Evolutionary conservation across 2,113 vertebrate species (phyloP).

Genomic region (Turdus rufiventris): DNA sequence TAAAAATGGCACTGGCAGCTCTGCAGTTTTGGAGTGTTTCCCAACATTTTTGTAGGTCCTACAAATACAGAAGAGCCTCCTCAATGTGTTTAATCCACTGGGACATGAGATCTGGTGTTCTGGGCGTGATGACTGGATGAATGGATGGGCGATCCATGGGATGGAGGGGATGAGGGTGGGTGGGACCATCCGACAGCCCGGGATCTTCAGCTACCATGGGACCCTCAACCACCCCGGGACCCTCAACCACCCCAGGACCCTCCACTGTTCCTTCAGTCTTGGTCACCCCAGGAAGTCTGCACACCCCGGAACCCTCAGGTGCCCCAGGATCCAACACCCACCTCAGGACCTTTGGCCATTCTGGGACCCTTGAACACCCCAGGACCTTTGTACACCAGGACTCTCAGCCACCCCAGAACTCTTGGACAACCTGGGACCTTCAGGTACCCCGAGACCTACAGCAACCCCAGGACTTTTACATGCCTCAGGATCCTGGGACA

Average conservation of each 20-base stretch:
- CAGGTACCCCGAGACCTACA: background rate
- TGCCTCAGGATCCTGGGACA: background rate
- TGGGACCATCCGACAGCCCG: accelerated
- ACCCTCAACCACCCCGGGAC: background rate
- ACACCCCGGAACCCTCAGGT: background rate
- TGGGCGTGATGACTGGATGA: background rate
- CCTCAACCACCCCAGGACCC: background rate
- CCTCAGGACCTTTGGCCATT: background rate
- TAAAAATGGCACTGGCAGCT: accelerated
- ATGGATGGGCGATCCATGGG: background rate
- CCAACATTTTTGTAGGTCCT: accelerated
- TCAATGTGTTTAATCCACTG: accelerated
- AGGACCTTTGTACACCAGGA: background rate
- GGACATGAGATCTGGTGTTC: background rate
- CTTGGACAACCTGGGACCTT: background rate
- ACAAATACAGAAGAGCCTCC: background rate
- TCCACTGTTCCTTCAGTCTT: background rate
- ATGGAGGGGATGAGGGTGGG: background rate
- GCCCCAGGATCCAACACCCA: background rate
- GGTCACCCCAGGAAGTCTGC: background rate
- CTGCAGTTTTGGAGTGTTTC: background rate
- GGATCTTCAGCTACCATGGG: background rate
- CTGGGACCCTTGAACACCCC: background rate
- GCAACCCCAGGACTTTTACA: background rate
- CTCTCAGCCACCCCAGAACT: background rate